Evolutionary conservation across 2,797 vertebrate species (phyloP).

Genomic region (Falco rusticolus): DNA sequence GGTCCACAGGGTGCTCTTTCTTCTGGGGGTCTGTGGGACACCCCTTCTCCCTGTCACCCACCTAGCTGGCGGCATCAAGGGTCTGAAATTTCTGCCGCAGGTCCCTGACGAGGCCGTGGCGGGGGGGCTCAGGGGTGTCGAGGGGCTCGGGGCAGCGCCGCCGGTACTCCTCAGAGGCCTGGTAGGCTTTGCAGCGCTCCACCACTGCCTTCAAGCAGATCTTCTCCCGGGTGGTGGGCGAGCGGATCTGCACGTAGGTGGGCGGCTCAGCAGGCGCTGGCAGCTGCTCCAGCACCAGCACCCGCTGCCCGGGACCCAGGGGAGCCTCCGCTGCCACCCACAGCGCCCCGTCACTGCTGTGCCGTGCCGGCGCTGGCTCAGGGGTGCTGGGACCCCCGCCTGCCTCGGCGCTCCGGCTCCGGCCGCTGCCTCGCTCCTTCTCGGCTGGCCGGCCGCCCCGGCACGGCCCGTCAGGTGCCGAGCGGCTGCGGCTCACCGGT

Average conservation of each 20-base stretch:
- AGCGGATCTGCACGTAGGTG: constrained; percentile 82
- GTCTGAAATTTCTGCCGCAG: constrained; percentile 92
- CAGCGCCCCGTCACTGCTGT: not conserved
- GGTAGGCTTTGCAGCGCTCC: constrained; percentile 83
- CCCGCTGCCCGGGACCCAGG: constrained; percentile 68
- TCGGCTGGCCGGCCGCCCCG: not conserved
- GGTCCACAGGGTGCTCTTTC: not conserved
- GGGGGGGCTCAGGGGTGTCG: not conserved
- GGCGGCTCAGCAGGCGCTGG: constrained; percentile 34
- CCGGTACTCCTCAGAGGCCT: constrained; percentile 80
- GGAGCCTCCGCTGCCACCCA: constrained; percentile 71
- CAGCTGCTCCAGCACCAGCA: constrained; percentile 83
- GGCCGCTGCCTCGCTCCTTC: not conserved
- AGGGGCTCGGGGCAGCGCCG: constrained; percentile 44
- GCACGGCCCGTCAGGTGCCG: constrained; percentile 73
- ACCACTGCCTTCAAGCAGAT: constrained; percentile 81
- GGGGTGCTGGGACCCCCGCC: not conserved
- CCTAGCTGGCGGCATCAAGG: constrained; percentile 79
- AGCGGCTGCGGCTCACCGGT: constrained; percentile 74
- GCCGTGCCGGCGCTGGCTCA: not conserved
- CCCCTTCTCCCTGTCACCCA: not conserved
- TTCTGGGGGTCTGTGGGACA: accelerated
- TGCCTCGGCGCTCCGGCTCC: constrained; percentile 1
- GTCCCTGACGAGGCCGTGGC: constrained; percentile 86
- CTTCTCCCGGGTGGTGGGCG: constrained; percentile 84